Percentiles rank a stretch among this genome's conserved stretches.
Evolutionary conservation across 2,888 invertebrate genomes (phyloP).

Genomic region (Drosophila borealis): DNA sequence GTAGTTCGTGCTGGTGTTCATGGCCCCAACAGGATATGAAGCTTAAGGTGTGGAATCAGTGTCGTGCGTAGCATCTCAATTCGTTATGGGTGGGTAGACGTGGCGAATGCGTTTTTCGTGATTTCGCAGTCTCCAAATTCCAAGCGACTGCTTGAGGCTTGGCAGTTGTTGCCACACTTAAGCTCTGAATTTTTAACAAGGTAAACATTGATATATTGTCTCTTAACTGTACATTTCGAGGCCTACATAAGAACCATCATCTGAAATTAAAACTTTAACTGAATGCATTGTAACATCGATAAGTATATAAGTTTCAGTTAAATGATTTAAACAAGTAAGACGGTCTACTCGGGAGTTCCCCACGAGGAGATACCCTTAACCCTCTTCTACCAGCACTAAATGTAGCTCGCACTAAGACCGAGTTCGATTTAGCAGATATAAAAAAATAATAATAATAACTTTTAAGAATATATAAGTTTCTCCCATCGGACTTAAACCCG

Average conservation of each 20-base stretch:
- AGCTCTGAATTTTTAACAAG: constrained; percentile 50
- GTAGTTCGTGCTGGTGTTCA: constrained; percentile 32
- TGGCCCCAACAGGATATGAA: neutral
- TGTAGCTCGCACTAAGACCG: no score
- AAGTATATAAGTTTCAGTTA: constrained; percentile 66
- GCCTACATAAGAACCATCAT: no score
- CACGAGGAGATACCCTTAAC: no score
- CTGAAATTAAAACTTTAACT: constrained; percentile 15
- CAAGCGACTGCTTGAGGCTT: constrained; percentile 30
- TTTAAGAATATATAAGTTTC: no score
- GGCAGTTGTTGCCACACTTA: constrained; percentile 36
- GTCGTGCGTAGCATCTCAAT: constrained; percentile 72
- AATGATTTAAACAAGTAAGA: neutral
- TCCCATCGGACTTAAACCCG: no score
- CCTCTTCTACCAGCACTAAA: no score
- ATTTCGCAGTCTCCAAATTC: no score
- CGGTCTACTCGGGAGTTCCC: no score
- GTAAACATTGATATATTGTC: no score
- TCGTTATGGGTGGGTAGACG: constrained; percentile 46
- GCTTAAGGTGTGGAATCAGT: constrained; percentile 46
- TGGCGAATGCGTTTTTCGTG: constrained; percentile 40
- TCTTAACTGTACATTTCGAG: no score
- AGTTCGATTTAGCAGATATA: no score
- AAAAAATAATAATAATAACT: no score
- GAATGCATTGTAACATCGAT: constrained; percentile 35